Evolutionary conservation across 1,140 invertebrate species (phyloP), one percentile per base, ranked within the genome.

Genomic region (Delia radicum): DNA sequence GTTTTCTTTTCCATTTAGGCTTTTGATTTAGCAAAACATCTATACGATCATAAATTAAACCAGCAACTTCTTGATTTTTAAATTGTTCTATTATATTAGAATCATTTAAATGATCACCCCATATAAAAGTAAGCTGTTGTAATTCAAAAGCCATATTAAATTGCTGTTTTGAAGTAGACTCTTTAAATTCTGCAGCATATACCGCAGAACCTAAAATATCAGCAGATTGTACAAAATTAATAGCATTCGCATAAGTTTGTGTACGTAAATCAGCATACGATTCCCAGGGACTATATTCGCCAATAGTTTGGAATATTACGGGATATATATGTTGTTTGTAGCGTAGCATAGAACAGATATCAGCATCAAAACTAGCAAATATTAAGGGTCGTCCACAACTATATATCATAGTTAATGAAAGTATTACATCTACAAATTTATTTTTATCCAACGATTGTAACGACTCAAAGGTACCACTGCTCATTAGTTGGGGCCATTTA

Each of bases 261-360:
- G 95, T 95, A 24, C 96, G 88, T 0, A 92, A 90, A 87, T 98
- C 96, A 48, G 91, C 90, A 83, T 96, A 98, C 7, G 91, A 90
- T 55, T 92, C 91, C 87, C 96, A 97, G 75, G 92, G 92, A 7
- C 89, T 83, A 0, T 94, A 94, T 7, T 93, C 85, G 0, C 96
- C 96, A 88, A 96, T 91, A 0, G 95, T 97, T 74, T 98, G 87
- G 82, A 98, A 96, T 83, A 98, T 90, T 0, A 97, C 93, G 0
- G 96, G 96, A 88, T 96, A 98, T 78, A 93, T 94, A 80, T 97
- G 97, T 87, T 98, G 97, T 83, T 98, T 99, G 37, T 94, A 86
- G 26, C 94, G 89, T 28, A 97, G 88, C 95, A 98, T 95, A 0
- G 93, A 91, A 82, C 96, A 98, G 37, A 96, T 93, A 82, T 98